Percentiles rank a stretch among this genome's conserved stretches.
Conservation (phyloP, 2,113 vertebrate species). For the Tachysurus vachellii region DNA sequence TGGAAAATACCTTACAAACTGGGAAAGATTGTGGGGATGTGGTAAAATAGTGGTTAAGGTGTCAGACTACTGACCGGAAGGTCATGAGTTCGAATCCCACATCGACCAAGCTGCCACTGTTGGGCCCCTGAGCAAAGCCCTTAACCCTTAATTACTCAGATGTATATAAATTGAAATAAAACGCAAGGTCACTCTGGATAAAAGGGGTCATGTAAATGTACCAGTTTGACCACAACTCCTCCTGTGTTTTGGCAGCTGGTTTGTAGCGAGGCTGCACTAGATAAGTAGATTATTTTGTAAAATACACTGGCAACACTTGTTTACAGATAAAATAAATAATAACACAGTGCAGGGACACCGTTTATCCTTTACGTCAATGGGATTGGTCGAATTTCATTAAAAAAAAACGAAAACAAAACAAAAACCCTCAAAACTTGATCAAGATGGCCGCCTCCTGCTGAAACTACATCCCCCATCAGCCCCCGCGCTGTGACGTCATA, state of each 20-base stretch:
- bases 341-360: not conserved
- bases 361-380: not conserved
- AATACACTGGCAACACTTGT: not conserved
- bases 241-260: not conserved
- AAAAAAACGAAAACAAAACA: no score
- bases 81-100: no score
- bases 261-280: no score
- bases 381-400: no score
- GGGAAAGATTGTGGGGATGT: not conserved
- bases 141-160: no score
- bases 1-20: not conserved
- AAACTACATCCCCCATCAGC: constrained; percentile 67
- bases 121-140: no score
- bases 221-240: not conserved
- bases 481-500: constrained; percentile 52
- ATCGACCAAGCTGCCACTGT: no score
- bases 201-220: no score
- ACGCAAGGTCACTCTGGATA: no score
- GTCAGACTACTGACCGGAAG: no score
- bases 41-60: no score
- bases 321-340: not conserved
- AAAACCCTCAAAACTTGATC: not conserved
- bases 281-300: not conserved
- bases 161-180: no score
- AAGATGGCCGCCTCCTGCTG: constrained; percentile 68